phyloP scores from a whole-genome alignment of 2,797 vertebrate species.

The Gambelia wislizenii region DNA sequence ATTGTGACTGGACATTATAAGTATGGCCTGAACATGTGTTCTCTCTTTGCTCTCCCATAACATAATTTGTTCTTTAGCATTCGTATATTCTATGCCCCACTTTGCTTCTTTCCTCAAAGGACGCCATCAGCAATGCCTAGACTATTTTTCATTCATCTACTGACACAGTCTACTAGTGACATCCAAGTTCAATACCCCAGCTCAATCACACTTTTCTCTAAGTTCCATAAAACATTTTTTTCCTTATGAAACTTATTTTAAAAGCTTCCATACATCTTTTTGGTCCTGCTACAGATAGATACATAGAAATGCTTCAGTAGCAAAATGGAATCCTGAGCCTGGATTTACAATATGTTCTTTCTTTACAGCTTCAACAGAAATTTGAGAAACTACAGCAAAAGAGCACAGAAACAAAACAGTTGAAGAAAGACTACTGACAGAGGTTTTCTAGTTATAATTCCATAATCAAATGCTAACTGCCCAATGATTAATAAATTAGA shows the following conservation, averaged over 20 bases:
- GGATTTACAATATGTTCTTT: neutral
- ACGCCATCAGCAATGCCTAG: neutral
- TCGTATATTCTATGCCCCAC: too few relatives aligned
- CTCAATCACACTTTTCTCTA: neutral
- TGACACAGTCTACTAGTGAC: neutral
- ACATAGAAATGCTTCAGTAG: neutral
- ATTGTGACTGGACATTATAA: too few relatives aligned
- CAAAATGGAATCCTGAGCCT: neutral
- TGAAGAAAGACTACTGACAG: neutral
- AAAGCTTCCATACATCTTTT: neutral
- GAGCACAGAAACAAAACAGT: constrained; percentile 29
- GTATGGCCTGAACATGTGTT: too few relatives aligned
- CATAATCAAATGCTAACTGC: constrained; percentile 17
- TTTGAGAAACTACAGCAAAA: neutral
- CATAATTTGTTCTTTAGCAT: too few relatives aligned
- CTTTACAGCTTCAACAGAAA: neutral
- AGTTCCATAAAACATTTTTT: neutral
- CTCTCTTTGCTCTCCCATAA: too few relatives aligned
- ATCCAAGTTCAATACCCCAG: neutral
- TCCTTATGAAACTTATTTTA: neutral
- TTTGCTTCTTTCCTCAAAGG: neutral
- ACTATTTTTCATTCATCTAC: neutral
- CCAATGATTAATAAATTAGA: constrained; percentile 15
- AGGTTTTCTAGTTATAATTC: constrained; percentile 16
- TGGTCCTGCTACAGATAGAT: neutral